Percentiles rank a stretch among this genome's conserved stretches.
Conservation (phyloP, 2,797 vertebrate genomes). For the Paramormyrops hopkinsi region DNA sequence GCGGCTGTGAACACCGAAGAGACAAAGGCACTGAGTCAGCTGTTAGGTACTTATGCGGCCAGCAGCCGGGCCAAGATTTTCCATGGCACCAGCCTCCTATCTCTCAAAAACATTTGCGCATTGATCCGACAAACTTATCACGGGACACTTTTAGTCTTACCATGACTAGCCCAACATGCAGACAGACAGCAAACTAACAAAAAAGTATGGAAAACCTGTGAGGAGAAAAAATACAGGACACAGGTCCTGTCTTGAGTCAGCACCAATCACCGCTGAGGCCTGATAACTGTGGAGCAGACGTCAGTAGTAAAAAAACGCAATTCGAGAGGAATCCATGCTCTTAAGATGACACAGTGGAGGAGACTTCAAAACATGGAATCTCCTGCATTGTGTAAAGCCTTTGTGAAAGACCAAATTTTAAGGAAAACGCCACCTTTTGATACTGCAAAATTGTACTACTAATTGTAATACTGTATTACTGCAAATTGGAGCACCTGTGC, state of each 20-base stretch:
- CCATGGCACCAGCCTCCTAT: not conserved
- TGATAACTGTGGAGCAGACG: not conserved
- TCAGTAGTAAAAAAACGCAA: not conserved
- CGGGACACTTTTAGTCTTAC: not conserved
- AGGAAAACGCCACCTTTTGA: not conserved
- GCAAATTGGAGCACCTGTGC: not conserved
- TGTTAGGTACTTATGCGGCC: not conserved
- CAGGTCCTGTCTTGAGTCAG: not conserved
- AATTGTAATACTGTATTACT: not conserved
- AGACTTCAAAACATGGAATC: not conserved
- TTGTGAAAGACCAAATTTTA: not conserved
- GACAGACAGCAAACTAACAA: not conserved
- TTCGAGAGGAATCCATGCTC: not conserved
- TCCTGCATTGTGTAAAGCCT: not conserved
- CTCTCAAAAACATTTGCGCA: not conserved
- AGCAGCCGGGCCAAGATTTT: not conserved
- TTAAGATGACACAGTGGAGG: not conserved
- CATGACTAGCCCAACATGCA: not conserved
- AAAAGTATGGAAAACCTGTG: not conserved
- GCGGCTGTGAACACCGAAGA: constrained; percentile 60
- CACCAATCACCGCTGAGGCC: not conserved
- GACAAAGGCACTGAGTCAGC: not conserved
- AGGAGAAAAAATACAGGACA: not conserved
- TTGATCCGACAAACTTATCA: not conserved
- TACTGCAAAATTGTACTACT: not conserved